Base-by-base conservation (phyloP, 2,888 invertebrate genomes). In the Ethmia dodecea region DNA sequence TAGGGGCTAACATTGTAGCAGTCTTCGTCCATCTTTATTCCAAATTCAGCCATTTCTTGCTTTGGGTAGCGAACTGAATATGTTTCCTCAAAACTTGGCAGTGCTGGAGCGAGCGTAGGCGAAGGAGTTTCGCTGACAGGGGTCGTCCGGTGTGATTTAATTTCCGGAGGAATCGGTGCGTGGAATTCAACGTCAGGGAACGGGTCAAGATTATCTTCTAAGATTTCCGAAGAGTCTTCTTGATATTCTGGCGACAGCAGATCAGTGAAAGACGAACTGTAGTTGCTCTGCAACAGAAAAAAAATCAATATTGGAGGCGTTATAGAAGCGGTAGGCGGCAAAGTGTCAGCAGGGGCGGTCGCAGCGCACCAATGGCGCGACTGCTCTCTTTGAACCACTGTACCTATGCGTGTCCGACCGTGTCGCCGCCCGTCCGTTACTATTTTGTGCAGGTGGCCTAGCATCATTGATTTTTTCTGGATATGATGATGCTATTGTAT, bases 41-140 rank as follows among this genome's bases (percentile, higher is more conserved):
- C 91, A 53, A 91, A 88, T 54, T 89, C 88, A 26, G 87, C 83
- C 67, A 90, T 87, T 70, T 89, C 90, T 66, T 88, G 89, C 55
- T 88, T 89, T 40, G 89, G 89, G 63, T 93, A 93, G 44, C 93
- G 91, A 31, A 93, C 90, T 38, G 93, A 93, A 74, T 94, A 94
- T 15, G 94, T 95, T 81, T 95, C 95, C 86, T 95, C 94, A 83
- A 95, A 95, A 80, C 94, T 94, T 45, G 95, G 95, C 60, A 95
- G 77, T 29, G 93, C 89, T 28, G 91, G 89, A 52, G 90, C 88
- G 12, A 73, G 69, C 9, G 67, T 81, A 10, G 81, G 84, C 37
- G 86, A 86, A 24, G 79, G 73, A 24, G 81, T 71, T 48, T 76
- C 83, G 51, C 86, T 86, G 40, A 80, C 62, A 30, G 84, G 79